Evolutionary conservation across 1,140 invertebrate genomes (phyloP).

Genomic region (Rhagoletis zephyria): DNA sequence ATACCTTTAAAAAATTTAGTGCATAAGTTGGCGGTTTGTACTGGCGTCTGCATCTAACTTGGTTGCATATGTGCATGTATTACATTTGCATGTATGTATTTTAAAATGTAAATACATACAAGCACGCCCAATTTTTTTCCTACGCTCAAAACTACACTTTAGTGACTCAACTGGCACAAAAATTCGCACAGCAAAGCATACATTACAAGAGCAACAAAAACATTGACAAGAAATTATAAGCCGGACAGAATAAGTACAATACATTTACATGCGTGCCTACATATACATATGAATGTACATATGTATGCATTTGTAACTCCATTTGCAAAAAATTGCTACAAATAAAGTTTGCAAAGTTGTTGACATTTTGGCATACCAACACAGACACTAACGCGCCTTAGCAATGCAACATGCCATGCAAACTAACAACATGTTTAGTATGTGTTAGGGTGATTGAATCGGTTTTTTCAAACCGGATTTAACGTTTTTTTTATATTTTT

Average conservation of each 20-base stretch:
- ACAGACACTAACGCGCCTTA: constrained; percentile 6
- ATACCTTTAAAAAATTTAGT: no score
- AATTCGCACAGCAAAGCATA: not conserved
- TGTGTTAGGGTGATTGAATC: no score
- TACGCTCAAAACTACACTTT: not conserved
- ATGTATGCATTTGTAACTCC: not conserved
- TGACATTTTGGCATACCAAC: constrained; percentile 53
- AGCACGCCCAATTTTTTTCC: not conserved
- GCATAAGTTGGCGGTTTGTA: not conserved
- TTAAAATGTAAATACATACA: no score
- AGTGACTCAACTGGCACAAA: not conserved
- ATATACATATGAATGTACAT: not conserved
- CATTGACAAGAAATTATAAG: not conserved
- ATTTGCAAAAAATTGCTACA: not conserved
- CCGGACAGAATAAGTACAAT: not conserved
- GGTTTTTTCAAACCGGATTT: no score
- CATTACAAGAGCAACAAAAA: not conserved
- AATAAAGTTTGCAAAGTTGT: constrained; percentile 55
- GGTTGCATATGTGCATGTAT: no score
- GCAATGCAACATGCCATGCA: constrained; percentile 25
- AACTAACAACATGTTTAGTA: constrained; percentile 48
- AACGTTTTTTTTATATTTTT: no score
- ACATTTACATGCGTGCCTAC: not conserved
- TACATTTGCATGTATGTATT: no score
- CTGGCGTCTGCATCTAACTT: not conserved